Percentiles rank a stretch among this genome's conserved stretches.
Evolutionary conservation across 2,888 invertebrate genomes (phyloP).

Genomic region (Cheilosia urbana): DNA sequence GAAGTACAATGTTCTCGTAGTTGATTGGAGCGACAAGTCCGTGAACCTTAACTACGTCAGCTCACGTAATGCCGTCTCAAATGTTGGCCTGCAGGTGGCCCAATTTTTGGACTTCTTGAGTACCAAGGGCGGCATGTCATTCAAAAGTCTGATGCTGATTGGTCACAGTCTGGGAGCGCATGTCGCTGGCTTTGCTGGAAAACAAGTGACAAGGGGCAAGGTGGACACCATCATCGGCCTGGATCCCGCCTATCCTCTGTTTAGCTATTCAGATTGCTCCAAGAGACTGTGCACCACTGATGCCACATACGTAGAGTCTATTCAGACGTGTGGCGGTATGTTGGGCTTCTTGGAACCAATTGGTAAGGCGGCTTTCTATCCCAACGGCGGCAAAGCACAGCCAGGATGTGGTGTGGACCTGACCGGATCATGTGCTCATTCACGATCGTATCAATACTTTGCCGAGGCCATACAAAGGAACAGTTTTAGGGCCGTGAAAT

Average conservation of each 20-base stretch:
- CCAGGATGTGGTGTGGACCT: slow-evolving; percentile 84
- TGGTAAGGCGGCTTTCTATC: slow-evolving; percentile 85
- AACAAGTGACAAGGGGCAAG: slow-evolving; percentile 85
- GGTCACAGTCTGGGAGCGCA: slow-evolving; percentile 87
- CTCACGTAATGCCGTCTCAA: slow-evolving; percentile 83
- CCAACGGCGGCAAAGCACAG: slow-evolving; percentile 85
- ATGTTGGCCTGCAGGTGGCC: slow-evolving; percentile 79
- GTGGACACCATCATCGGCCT: slow-evolving; percentile 85
- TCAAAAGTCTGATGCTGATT: slow-evolving; percentile 84
- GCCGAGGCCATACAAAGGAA: slow-evolving; percentile 82
- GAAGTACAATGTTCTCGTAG: slow-evolving; percentile 85
- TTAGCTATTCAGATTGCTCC: slow-evolving; percentile 77
- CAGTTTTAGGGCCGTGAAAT: slow-evolving; percentile 79
- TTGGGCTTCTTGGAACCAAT: slow-evolving; percentile 82
- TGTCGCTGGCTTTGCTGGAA: slow-evolving; percentile 86
- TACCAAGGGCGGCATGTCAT: slow-evolving; percentile 84
- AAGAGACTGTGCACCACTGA: slow-evolving; percentile 79
- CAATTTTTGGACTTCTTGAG: slow-evolving; percentile 82
- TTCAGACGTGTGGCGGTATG: slow-evolving; percentile 80
- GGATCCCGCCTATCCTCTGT: slow-evolving; percentile 82
- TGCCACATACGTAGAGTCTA: slow-evolving; percentile 81
- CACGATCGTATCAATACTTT: slow-evolving; percentile 83
- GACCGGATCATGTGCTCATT: slow-evolving; percentile 83
- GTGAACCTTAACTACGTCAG: slow-evolving; percentile 84
- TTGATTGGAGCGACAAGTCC: slow-evolving; percentile 85